Evolutionary conservation across 2,797 vertebrate genomes (phyloP), one percentile per base, ranked within the genome.

Genomic region (Avahi laniger): DNA sequence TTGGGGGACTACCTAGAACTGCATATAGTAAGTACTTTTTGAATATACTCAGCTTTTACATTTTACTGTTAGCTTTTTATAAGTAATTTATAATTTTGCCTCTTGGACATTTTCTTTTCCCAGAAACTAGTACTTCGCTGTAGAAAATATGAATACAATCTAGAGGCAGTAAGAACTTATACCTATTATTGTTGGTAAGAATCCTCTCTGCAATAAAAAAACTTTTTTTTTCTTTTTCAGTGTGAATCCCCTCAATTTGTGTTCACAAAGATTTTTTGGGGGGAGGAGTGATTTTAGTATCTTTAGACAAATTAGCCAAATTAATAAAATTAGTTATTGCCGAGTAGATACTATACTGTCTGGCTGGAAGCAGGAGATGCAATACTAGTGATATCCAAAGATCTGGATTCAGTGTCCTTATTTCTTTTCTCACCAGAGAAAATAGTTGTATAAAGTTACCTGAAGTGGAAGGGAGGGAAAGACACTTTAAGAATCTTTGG

Each of bases 1-100:
- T 99, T 99, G 2, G 99, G 99, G 97, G 99, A 99, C 98, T 99
- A 99, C 98, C 98, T 99, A 98, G 99, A 99, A 98, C 99, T 99
- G 35, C 99, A 99, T 94, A 99, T 99, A 76, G 99, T 99, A 99
- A 99, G 99, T 99, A 97, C 59, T 80, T 20, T 67, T 41, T 33
- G 88, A 82, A 69, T 81, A 81, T 12, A n/a, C 67, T 89, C 20
- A 11, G 0, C 1, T 33, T 96, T 97, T 93, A 24, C 43, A 78
- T 97, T 95, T 85, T 43, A 84, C 79, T 95, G 30, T 46, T 96
- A 83, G 5, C 24, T 70, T 63, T 97, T 92, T 92, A 5, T 81
- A 72, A 96, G 76, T 89, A 72, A 80, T 65, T 46, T 96, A 65
- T 73, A 81, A 75, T 93, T 95, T 63, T 89, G 7, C 28, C 38